Conservation (phyloP, 1,140 invertebrate species). For the Euura lappo region DNA sequence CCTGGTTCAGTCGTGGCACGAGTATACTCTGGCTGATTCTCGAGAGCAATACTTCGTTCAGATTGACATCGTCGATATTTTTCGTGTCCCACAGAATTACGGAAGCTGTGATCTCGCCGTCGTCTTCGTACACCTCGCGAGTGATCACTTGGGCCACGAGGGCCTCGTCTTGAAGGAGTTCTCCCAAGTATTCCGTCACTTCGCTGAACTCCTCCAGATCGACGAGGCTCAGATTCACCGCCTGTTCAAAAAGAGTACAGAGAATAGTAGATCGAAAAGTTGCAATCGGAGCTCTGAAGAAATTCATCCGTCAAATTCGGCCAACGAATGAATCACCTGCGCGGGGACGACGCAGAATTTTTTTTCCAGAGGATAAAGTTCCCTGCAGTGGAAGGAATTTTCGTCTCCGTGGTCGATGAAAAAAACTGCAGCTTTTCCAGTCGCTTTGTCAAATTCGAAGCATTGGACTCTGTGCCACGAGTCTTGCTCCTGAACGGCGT, state of each 20-base stretch:
- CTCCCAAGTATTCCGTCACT: conserved; percentile 31
- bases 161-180: conserved; percentile 29
- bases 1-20: conserved; percentile 37
- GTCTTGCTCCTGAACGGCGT: conserved; percentile 64
- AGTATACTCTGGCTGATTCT: conserved; percentile 29
- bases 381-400: conserved; percentile 53
- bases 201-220: conserved; percentile 65
- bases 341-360: conserved; percentile 65
- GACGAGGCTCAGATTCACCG: conserved; percentile 64
- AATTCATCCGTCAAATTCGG: neutral
- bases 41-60: conserved; percentile 39
- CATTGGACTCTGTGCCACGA: conserved; percentile 68
- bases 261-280: neutral
- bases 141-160: conserved; percentile 28
- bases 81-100: conserved; percentile 39
- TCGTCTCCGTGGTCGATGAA: conserved; percentile 71
- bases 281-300: neutral
- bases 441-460: conserved; percentile 51
- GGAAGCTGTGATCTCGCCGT: conserved; percentile 15
- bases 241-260: conserved; percentile 49
- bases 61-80: conserved; percentile 36
- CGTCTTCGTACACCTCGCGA: conserved; percentile 20
- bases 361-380: conserved; percentile 62
- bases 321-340: conserved; percentile 57
- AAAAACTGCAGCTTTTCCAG: conserved; percentile 61